Conservation (phyloP, 2,888 invertebrate genomes). For the Syrista parreyssii region DNA sequence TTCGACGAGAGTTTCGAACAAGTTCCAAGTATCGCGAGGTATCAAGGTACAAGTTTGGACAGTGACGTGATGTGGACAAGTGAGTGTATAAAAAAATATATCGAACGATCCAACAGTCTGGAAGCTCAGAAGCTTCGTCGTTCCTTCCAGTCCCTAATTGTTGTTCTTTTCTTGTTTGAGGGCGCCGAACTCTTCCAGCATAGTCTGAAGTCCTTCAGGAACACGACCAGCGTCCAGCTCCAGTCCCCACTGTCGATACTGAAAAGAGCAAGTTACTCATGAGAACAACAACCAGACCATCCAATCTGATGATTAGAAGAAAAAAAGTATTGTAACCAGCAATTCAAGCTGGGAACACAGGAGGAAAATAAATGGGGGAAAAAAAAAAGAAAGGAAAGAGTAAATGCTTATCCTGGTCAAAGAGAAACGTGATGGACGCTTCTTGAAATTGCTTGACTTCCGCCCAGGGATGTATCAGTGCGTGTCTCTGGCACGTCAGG, state of each 20-base stretch:
- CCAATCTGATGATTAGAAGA: neutral
- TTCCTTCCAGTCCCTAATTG: constrained; percentile 23
- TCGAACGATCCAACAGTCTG: neutral
- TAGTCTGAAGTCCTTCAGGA: constrained; percentile 81
- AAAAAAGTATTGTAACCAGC: neutral
- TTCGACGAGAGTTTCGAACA: neutral
- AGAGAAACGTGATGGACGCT: too few species aligned
- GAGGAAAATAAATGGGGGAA: neutral
- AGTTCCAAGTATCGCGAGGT: neutral
- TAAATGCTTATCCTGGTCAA: constrained; percentile 14
- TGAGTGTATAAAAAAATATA: neutral
- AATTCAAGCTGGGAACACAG: neutral
- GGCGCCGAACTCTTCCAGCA: constrained; percentile 80
- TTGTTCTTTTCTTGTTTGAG: constrained; percentile 73
- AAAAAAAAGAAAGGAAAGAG: constrained; percentile 14
- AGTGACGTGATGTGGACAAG: neutral
- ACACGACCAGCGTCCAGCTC: constrained; percentile 85
- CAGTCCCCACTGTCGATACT: constrained; percentile 85
- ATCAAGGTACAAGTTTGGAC: neutral
- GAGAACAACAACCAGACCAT: constrained; percentile 4
- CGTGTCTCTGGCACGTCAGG: neutral
- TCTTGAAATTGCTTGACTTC: neutral
- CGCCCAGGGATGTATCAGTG: neutral
- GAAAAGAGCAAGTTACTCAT: constrained; percentile 58
- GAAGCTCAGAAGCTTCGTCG: neutral